A percentile compares a stretch with the other conserved stretches of the same genome.
phyloP scores from a whole-genome alignment of 2,113 vertebrate species.

The Pituophis catenifer region DNA sequence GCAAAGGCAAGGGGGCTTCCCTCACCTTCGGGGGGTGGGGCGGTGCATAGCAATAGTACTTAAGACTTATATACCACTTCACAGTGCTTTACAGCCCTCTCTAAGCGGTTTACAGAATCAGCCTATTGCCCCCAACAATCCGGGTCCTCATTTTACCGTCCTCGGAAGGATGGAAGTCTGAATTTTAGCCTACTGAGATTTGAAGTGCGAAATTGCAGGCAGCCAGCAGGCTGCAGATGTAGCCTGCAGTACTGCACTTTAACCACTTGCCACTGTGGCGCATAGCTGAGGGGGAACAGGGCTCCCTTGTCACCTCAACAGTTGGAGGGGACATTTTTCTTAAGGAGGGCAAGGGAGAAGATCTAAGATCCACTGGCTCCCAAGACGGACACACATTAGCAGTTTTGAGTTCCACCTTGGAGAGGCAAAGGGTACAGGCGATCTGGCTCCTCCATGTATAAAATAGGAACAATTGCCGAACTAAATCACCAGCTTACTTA shows the following conservation, averaged over 20 bases:
- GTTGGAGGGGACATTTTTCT: not conserved
- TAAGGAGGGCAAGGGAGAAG: not conserved
- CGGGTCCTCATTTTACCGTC: too few species aligned
- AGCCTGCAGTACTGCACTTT: too few species aligned
- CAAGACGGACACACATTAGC: not conserved
- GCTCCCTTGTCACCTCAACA: not conserved
- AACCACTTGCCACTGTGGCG: too few species aligned
- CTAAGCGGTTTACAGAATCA: too few species aligned
- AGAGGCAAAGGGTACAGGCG: not conserved
- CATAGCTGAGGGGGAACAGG: not conserved
- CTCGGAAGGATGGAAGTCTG: too few species aligned
- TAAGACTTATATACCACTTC: too few species aligned
- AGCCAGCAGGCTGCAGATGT: too few species aligned
- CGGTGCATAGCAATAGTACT: too few species aligned
- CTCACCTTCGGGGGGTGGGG: not conserved
- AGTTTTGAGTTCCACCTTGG: not conserved
- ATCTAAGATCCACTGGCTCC: not conserved
- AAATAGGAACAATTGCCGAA: not conserved
- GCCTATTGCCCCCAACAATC: too few species aligned
- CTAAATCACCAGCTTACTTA: not conserved
- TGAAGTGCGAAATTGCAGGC: too few species aligned
- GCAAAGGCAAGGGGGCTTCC: conserved; percentile 67
- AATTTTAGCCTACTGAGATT: too few species aligned
- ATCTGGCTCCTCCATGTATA: not conserved
- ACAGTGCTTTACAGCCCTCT: too few species aligned